Evolutionary conservation across 2,888 invertebrate genomes (phyloP), one percentile per base, ranked within the genome.

Genomic region (Aleiodes testaceus): DNA sequence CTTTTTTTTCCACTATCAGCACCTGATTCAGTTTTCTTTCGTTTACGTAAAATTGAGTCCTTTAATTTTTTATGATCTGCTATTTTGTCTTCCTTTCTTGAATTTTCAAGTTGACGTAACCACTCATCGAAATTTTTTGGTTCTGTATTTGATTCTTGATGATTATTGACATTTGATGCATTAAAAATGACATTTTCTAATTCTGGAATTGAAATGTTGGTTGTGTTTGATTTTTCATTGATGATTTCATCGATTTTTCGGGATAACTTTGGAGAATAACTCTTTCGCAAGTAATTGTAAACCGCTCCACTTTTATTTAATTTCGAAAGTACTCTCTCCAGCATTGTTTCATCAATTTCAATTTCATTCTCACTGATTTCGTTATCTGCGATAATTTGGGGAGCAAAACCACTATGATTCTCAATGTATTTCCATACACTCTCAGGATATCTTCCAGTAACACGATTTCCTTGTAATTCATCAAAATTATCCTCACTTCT

Each of bases 71-170:
- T 12, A 9, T 44, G 42, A 7, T 7, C 6, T 14, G 12, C 16
- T 4, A 12, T 18, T 20, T 49, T 63, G 6, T 69, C 16, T 16
- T 69, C 44, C 7, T 52, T 50, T n/a, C 50, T 18, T 7, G 52
- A 42, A 50, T 22, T 14, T 9, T 22, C 12, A 2, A 42, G 36
- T 26, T 63, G 30, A n/a, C 61, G 2, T 30, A 49, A 16, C 69
- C 69, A 69, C 3, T 69, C 52, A 22, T 63, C 11, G 16, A 69
- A 69, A 42, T 12, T 63, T 7, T 16, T 18, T 26, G 18, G 45
- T 14, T 36, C 11, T 42, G n/a, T 14, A 36, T 61, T 45, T 36
- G 14, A 30, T 11, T 16, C 4, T 6, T 16, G 5, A n/a, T 36
- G 18, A 61, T 20, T 6, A 7, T 11, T 22, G 12, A 52, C 14